Evolutionary conservation across 2,888 invertebrate genomes (phyloP).

Genomic region (Diadegma fenestrale): DNA sequence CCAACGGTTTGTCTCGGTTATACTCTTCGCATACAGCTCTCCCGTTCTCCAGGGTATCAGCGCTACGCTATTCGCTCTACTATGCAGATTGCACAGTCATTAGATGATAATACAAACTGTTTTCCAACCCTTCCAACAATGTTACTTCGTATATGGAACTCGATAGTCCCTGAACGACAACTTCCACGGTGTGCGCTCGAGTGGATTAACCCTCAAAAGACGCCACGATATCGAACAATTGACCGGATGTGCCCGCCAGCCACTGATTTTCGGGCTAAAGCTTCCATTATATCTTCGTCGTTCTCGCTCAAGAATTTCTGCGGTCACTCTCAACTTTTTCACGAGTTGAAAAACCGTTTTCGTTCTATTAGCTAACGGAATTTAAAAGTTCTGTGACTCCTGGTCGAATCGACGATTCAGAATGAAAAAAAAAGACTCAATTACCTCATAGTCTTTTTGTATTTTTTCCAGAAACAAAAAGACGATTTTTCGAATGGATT

Average conservation of each 20-base stretch:
- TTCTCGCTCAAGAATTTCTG: not conserved
- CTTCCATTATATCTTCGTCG: not conserved
- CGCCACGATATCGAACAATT: not conserved
- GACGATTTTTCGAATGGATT: not conserved
- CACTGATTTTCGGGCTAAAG: not conserved
- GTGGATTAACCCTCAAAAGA: not conserved
- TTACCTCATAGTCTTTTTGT: not conserved
- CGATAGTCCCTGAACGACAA: not conserved
- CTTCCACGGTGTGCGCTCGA: not conserved
- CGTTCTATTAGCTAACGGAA: not conserved
- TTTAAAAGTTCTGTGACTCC: not conserved
- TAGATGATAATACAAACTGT: slow-evolving; percentile 42
- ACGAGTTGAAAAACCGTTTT: not conserved
- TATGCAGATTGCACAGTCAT: slow-evolving; percentile 34
- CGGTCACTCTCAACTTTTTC: not conserved
- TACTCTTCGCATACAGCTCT: slow-evolving; percentile 19
- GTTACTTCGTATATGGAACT: slow-evolving; percentile 6
- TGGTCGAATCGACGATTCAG: not conserved
- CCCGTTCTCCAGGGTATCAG: slow-evolving; percentile 50
- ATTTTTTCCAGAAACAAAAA: not conserved
- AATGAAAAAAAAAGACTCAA: no score
- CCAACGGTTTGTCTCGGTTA: slow-evolving; percentile 33
- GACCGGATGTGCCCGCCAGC: not conserved
- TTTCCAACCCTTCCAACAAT: slow-evolving; percentile 26
- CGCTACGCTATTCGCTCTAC: slow-evolving; percentile 16